Conservation (phyloP, 2,113 vertebrate genomes). For the Naja naja region DNA sequence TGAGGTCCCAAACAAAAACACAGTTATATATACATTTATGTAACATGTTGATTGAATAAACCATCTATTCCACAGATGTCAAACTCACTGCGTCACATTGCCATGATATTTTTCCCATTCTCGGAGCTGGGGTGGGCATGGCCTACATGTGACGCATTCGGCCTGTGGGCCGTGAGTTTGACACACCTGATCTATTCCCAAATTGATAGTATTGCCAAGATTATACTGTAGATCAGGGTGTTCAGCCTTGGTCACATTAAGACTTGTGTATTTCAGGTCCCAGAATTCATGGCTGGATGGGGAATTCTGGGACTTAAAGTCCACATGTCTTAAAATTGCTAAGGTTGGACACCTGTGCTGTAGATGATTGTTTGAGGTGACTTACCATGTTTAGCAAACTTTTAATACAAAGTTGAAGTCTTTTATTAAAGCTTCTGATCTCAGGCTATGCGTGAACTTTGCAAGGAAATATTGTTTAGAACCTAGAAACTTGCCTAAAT, state of each 20-base stretch:
- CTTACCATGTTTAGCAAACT: not conserved
- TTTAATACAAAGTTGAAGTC: not conserved
- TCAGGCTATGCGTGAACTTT: not conserved
- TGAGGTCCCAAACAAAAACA: not conserved
- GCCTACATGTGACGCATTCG: too few relatives aligned
- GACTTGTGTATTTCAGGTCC: too few relatives aligned
- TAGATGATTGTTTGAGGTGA: not conserved
- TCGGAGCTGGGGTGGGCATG: too few relatives aligned
- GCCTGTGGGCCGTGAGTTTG: too few relatives aligned
- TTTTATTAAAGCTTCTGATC: not conserved
- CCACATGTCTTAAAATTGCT: not conserved
- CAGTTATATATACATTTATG: too few relatives aligned
- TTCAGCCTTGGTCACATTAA: too few relatives aligned
- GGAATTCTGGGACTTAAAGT: not conserved
- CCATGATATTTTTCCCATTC: too few relatives aligned
- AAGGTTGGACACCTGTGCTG: not conserved
- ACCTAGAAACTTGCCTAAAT: not conserved
- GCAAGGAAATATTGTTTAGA: not conserved
- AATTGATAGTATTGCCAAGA: not conserved
- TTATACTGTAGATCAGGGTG: too few relatives aligned
- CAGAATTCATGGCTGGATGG: not conserved
- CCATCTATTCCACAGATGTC: not conserved
- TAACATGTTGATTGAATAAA: not conserved
- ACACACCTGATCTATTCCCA: not conserved
- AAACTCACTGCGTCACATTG: too few relatives aligned